phyloP scores from a whole-genome alignment of 2,113 vertebrate genomes.

The Lophura nycthemera region DNA sequence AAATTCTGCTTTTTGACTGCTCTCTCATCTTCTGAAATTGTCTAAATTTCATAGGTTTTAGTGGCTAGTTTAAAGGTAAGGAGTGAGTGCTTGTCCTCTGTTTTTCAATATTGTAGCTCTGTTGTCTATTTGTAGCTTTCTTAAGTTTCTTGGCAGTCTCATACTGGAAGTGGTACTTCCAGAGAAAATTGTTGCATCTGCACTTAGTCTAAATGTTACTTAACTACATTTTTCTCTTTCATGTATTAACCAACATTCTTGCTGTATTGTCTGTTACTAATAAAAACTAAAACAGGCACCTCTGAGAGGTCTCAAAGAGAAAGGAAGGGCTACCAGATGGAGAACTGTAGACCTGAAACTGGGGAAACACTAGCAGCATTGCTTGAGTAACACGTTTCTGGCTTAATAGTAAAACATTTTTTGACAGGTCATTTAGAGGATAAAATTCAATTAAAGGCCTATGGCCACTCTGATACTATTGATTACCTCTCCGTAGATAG shows the following conservation, averaged over 20 bases:
- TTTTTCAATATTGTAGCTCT: not conserved
- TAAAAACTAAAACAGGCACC: not conserved
- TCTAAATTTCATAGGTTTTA: not conserved
- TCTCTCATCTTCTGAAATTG: too few relatives aligned
- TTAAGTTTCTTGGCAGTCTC: not conserved
- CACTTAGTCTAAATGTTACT: not conserved
- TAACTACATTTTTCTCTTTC: not conserved
- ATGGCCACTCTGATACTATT: not conserved
- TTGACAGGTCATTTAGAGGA: not conserved
- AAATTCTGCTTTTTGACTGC: too few relatives aligned
- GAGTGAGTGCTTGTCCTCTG: not conserved
- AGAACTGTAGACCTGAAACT: not conserved
- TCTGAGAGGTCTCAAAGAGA: not conserved
- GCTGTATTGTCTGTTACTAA: not conserved
- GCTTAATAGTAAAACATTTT: not conserved
- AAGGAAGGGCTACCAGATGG: not conserved
- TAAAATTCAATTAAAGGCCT: not conserved
- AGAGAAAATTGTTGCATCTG: not conserved
- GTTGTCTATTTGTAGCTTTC: not conserved
- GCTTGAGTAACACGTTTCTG: not conserved
- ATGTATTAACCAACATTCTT: not conserved
- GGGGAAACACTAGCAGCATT: not conserved
- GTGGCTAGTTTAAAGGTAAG: not conserved
- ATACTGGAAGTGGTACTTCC: not conserved
- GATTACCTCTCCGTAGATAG: not conserved